Evolutionary conservation across 1,140 invertebrate genomes (phyloP), one percentile per base, ranked within the genome.

Genomic region (Caenorhabditis remanei): DNA sequence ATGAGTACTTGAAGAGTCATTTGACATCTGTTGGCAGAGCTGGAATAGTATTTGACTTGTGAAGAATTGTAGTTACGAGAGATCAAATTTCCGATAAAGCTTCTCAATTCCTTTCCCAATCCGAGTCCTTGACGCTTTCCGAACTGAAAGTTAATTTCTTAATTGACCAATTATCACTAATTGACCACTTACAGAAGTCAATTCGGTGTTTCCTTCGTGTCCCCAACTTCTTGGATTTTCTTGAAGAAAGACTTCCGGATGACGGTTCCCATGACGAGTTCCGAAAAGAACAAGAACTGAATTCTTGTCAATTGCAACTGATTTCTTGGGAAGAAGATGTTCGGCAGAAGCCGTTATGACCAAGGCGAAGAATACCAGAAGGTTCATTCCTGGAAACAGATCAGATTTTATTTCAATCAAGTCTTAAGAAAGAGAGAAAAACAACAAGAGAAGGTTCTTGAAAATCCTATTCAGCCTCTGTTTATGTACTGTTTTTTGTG

Each of bases 1-100:
- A n/a, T 53, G 58, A 46, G 11, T 82, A 89, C 89, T 84, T 90
- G 89, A 40, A 90, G 89, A n/a, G 89, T 90, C 89, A 90, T 90
- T 67, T 90, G 89, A 56, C 83, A 88, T 75, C 89, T 84, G 71
- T 87, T 88, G 32, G 89, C 89, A 55, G 83, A 86, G 32, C 84
- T 87, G 16, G 87, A 84, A 53, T 84, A 90, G 55, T 88, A 89
- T 55, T 90, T 90, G 13, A 84, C 89, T 61, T 90, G 65, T 9
- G 87, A 63, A 48, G 89, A 41, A 24, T 89, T 79, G 55, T 84
- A 90, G 75, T 90, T 90, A 32, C 65, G 43, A 32, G 61, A 63
- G 40, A 90, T 71, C 43, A 89, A 71, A 13, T 84, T 58, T 46
- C 67, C 83, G 40, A 88, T 75, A 56, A 90, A 90, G 58, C 50